Base-by-base conservation (phyloP, 1,140 invertebrate genomes). In the Rhyacophila brunnea region DNA sequence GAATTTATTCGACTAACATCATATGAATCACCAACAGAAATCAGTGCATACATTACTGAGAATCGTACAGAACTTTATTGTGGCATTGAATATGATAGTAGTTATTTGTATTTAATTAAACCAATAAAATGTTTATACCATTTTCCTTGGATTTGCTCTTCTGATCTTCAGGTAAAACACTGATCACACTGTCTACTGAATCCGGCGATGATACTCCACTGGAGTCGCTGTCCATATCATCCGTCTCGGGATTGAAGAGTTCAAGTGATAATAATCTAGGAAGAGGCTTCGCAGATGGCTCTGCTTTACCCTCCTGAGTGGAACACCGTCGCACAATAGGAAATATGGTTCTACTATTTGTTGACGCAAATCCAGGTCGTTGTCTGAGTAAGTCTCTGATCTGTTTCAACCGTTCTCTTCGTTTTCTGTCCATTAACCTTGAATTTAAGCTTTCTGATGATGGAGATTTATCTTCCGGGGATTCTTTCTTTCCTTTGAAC, bases 201-300 rank as follows among this genome's bases (percentile, higher is more conserved):
- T 93, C 90, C 1, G 91, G 91, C 0, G 91, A 93, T 0, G 90
- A 92, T 1, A 90, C 85, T 14, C 90, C 90, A 62, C 89, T 91
- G 1, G 90, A 92, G 70, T 94, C 92, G 66, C 90, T 93, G 68
- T 94, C 92, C 71, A 92, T 82, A 67, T 95, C 92, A 70, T 95
- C 92, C 6, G 87, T 92, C 68, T 92, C 92, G 1, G 92, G 92
- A 75, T 95, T 94, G 67, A 93, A 95, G 5, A 94, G 74, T 70
- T 94, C 92, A 47, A 93, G 72, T 1, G 89, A 89, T 51, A 92
- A 77, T 10, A 92, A 69, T 51, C 88, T 85, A 0, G 89, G 89
- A 32, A 87, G 77, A 50, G 79, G 74, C 59, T 81, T 82, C 38
- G 78, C 81, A 0, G 79, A 73, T 0, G 76, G 68, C 58, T 83